These are phyloP conservation scores for Dasysyrphus tricinctus DNA, from an alignment of 2,888 invertebrate species.

Conservation along the genomic window DNA sequence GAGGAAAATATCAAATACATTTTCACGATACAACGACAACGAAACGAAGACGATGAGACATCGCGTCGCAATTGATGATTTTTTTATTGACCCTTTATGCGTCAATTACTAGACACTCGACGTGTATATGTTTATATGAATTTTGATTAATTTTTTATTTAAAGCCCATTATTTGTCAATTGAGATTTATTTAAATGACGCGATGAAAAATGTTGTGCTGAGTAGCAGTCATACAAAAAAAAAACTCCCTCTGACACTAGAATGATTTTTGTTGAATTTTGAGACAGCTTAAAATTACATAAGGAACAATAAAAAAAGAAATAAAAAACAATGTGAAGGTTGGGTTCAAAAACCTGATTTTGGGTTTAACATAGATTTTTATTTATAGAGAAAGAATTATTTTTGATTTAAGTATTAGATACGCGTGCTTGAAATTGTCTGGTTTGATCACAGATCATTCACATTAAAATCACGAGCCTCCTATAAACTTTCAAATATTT, in stretches of 20 bases:
- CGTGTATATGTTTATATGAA: slow-evolving; percentile 58
- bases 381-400: background rate
- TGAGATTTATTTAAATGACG: slow-evolving; percentile 54
- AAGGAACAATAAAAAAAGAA: background rate
- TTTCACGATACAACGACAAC: slow-evolving; percentile 8
- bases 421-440: background rate
- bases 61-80: slow-evolving; percentile 49
- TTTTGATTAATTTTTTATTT: slow-evolving; percentile 64
- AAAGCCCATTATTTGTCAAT: slow-evolving; percentile 68
- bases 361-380: background rate
- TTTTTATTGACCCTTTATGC: slow-evolving; percentile 71
- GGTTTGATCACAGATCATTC: background rate
- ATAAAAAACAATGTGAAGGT: background rate
- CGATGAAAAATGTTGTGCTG: background rate
- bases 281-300: slow-evolving; percentile 13
- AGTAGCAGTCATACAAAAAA: background rate
- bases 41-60: background rate
- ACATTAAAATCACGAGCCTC: background rate
- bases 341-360: slow-evolving; percentile 24
- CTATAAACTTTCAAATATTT: background rate
- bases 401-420: background rate
- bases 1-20: slow-evolving; percentile 27
- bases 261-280: slow-evolving; percentile 46
- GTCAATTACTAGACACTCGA: slow-evolving; percentile 64
- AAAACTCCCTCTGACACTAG: background rate